Base-by-base conservation (phyloP, 2,113 vertebrate species). In the Percopsis transmontana region DNA sequence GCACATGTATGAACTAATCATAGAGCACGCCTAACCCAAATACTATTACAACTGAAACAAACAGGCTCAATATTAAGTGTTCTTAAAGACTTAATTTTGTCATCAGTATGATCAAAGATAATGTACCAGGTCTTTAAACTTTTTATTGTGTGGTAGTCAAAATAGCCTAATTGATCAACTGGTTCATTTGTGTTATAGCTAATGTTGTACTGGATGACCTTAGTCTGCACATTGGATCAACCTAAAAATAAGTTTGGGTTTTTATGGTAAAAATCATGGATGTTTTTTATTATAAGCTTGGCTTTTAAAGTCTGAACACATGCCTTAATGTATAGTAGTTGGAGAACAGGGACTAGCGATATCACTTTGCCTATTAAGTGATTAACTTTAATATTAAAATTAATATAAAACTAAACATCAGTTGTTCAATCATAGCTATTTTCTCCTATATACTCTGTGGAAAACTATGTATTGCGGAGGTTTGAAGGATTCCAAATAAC, bases 271-370 rank as follows among this genome's bases (percentile, higher is more conserved):
- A 48, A 18, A 62, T 47, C n/a, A 45, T 48, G n/a, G 45, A 48
- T 48, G 45, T 16, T 18, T 48, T 48, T 12, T 15, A 57, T 57
- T 14, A n/a, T 38, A n/a, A 57, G n/a, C 68, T 78, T 69, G 54
- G 66, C 41, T 68, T 16, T 51, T 57, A 61, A 67, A 62, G 70
- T 74, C 38, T 73, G 77, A 70, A 52, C 47, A 67, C 70, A 71
- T 66, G 68, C 74, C 66, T 57, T 77, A 39, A 67, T 70, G 73
- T 80, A 80, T 75, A 68, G 74, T 27, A 23, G 52, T 50, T 70
- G 85, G 84, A 86, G 74, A 82, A 85, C 80, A 82, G 88, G 85
- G 84, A 90, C 81, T 71, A 83, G 80, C 83, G 81, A 66, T 79
- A 90, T 84, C 80, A 73, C 84, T 71, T 86, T 85, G 83, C 86